Evolutionary conservation across 2,113 vertebrate genomes (phyloP).

Genomic region (Fulica atra): DNA sequence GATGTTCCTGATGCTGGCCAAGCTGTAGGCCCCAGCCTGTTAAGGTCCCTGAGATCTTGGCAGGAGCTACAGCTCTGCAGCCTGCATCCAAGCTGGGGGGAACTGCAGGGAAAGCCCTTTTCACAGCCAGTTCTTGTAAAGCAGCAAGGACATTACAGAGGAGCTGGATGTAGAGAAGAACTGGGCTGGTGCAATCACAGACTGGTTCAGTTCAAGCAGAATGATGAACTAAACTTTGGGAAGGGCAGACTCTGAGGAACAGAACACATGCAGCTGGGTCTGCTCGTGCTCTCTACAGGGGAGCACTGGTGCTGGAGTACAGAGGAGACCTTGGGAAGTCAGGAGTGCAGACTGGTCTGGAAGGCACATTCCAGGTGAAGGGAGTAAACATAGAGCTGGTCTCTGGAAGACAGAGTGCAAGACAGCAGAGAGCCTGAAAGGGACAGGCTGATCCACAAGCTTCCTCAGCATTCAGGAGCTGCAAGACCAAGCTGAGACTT

Average conservation of each 20-base stretch:
- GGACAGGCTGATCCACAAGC: not conserved
- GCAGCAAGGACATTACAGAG: not conserved
- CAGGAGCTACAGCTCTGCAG: not conserved
- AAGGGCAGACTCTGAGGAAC: not conserved
- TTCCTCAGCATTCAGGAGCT: not conserved
- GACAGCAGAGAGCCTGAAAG: not conserved
- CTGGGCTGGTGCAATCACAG: not conserved
- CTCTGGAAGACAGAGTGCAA: not conserved
- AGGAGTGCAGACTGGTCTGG: not conserved
- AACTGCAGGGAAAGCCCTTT: not conserved
- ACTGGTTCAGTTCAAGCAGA: not conserved
- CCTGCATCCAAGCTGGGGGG: rapidly evolving
- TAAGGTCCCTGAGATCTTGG: too few species aligned
- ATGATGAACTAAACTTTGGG: not conserved
- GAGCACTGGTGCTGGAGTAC: not conserved
- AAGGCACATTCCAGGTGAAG: not conserved
- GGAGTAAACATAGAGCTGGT: not conserved
- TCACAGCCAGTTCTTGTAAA: not conserved
- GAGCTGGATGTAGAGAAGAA: not conserved
- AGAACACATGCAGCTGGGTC: not conserved
- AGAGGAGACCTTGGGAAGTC: not conserved
- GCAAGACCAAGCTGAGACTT: not conserved
- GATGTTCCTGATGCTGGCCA: not conserved
- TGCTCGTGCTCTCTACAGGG: not conserved
- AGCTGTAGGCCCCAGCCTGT: not conserved